Evolutionary conservation across 1,140 invertebrate species (phyloP), one percentile per base, ranked within the genome.

Genomic region (Cherax quadricarinatus): DNA sequence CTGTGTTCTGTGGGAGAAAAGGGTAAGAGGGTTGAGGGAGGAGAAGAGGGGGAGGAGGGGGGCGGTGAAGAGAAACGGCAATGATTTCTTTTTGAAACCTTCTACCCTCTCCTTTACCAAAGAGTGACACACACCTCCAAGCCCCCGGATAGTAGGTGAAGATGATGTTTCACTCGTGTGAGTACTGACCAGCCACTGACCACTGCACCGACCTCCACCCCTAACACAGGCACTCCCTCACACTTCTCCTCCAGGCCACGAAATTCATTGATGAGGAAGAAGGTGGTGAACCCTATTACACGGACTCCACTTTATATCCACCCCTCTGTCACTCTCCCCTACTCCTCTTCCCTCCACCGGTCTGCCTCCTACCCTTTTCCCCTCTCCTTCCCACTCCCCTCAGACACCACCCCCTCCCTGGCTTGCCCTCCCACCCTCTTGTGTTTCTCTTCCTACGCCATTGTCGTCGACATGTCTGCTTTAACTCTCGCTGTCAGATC

Each of bases 401-500:
- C 12, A 21, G 6, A 6, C 57, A 6, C 30, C 62, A 49, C 79
- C 79, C 62, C 1, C 18, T 14, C 66, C 80, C 80, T n/a, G 60
- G 6, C 80, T 48, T 5, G 24, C 16, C 21, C 7, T 62, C 60
- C 48, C 60, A 24, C 24, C 80, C 51, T 73, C 41, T 73, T 53
- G 21, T 48, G 53, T 53, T 49, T 70, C 78, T 83, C 80, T 53
- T 30, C 57, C 66, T 78, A 53, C 24, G 18, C 66, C 49, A 89
- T 89, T 89, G 88, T 89, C 80, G 80, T 73, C 48, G 60, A 49
- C 53, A 89, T 83, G 81, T 86, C 89, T 53, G 73, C 89, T 86
- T 85, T 91, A 91, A 91, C 73, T 79, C 53, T 70, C 51, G 73
- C 80, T 89, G 88, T 89, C 88, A 89, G 66, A 84, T 83, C 80